phyloP scores from a whole-genome alignment of 1,140 invertebrate genomes.

The Bicyclus anynana region DNA sequence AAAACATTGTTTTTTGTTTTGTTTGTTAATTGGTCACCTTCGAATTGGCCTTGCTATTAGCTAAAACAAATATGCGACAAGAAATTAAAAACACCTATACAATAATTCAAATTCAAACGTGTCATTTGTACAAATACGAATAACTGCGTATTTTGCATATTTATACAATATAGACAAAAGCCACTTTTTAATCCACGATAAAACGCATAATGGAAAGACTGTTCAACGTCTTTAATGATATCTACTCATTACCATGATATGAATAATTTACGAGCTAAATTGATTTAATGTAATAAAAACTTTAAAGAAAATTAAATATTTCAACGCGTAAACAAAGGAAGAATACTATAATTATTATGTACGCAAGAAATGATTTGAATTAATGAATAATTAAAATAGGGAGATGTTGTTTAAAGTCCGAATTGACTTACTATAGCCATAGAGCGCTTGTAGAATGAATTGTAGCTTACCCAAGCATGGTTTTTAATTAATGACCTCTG shows the following conservation, averaged over 20 bases:
- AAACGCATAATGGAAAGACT: neutral
- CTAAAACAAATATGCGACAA: slow-evolving; percentile 4
- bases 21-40: slow-evolving; percentile 1
- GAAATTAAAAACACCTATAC: neutral
- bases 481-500: too few relatives aligned
- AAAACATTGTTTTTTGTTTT: too few relatives aligned
- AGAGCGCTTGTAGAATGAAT: too few relatives aligned
- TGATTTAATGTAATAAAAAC: neutral
- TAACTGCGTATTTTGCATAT: neutral
- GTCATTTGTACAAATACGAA: neutral
- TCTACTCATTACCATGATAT: neutral
- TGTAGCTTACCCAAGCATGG: too few relatives aligned
- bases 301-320: neutral
- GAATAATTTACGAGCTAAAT: neutral
- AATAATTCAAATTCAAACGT: neutral
- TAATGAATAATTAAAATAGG: too few relatives aligned
- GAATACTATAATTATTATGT: too few relatives aligned
- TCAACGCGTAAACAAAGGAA: neutral
- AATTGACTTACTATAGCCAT: too few relatives aligned
- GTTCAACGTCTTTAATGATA: neutral
- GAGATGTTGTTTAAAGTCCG: too few relatives aligned
- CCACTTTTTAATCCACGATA: neutral
- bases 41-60: slow-evolving; percentile 20
- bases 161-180: neutral
- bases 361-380: too few relatives aligned